phyloP scores from a whole-genome alignment of 2,888 invertebrate species.

The Tuta absoluta region DNA sequence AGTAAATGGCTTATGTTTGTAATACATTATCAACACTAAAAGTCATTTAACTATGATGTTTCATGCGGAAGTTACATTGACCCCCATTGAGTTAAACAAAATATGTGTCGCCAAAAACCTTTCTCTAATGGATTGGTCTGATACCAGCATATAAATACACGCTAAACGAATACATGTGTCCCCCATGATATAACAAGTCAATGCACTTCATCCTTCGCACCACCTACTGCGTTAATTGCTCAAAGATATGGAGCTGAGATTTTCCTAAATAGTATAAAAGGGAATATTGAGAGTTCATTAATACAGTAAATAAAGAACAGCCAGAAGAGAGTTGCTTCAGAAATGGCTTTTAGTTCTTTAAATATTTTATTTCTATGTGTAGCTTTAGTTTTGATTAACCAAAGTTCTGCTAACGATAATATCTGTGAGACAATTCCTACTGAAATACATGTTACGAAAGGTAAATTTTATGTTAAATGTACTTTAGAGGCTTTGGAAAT shows the following conservation, averaged over 20 bases:
- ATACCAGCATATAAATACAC: not conserved
- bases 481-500: not conserved
- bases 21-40: constrained; percentile 16
- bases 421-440: constrained; percentile 92
- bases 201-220: constrained; percentile 23
- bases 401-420: constrained; percentile 78
- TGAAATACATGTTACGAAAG: constrained; percentile 93
- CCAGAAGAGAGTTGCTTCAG: not conserved
- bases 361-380: constrained; percentile 7
- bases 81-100: not conserved
- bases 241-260: not conserved
- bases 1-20: not conserved
- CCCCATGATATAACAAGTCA: constrained; percentile 23
- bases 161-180: not conserved
- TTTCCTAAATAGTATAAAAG: constrained; percentile 25
- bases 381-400: not conserved
- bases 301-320: not conserved
- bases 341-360: constrained; percentile 19
- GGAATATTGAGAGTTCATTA: not conserved
- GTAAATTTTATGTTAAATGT: constrained; percentile 58
- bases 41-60: constrained; percentile 19
- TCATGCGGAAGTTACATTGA: not conserved
- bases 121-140: not conserved
- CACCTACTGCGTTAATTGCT: constrained; percentile 18
- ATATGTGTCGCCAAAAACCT: not conserved